These are phyloP conservation scores for Hemichromis elongatus DNA, from an alignment of 2,113 vertebrate species.

Conservation along the genomic window DNA sequence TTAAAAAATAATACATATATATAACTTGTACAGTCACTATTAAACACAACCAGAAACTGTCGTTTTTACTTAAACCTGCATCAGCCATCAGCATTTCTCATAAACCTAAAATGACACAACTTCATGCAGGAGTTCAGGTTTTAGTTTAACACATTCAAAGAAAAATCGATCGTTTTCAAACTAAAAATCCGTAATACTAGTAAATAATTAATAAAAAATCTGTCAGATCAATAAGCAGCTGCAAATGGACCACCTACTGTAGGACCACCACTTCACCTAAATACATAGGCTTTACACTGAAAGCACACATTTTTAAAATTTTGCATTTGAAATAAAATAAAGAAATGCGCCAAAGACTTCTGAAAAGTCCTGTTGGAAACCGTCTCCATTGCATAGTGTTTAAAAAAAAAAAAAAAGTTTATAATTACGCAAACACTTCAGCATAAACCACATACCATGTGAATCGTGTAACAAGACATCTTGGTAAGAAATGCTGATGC, in stretches of 20 bases:
- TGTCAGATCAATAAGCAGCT: neutral
- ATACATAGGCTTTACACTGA: neutral
- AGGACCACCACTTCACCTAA: neutral
- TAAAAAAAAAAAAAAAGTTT: neutral
- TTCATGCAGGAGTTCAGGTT: neutral
- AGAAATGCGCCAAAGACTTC: neutral
- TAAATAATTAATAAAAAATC: neutral
- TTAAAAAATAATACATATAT: neutral
- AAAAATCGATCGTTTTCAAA: neutral
- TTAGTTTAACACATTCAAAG: neutral
- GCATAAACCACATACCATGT: neutral
- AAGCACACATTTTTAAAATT: neutral
- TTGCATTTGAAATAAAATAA: accelerated
- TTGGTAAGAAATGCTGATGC: neutral
- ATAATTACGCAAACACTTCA: neutral
- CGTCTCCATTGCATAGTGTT: neutral
- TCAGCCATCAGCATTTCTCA: neutral
- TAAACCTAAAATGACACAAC: neutral
- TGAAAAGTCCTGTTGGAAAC: neutral
- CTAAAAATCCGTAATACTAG: accelerated
- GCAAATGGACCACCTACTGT: neutral
- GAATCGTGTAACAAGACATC: no score
- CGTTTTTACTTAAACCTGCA: accelerated
- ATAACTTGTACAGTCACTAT: neutral
- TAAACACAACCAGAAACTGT: neutral